Conservation (phyloP, 2,888 invertebrate genomes). For the Xestia ashworthii region DNA sequence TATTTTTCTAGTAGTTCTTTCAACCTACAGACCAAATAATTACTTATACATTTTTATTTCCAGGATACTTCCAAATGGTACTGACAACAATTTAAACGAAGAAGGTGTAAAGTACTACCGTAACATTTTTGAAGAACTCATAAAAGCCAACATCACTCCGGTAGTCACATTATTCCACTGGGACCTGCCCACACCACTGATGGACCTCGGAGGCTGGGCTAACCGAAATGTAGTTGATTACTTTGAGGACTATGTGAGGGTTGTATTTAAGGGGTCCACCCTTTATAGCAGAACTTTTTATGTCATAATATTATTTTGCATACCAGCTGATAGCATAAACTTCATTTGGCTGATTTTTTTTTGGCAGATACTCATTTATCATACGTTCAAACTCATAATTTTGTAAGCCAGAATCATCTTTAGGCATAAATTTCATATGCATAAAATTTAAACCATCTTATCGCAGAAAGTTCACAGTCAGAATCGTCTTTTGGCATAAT, state of each 20-base stretch:
- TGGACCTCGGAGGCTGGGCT: constrained; percentile 89
- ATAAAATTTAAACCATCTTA: no score
- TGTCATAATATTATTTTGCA: no score
- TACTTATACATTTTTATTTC: not conserved
- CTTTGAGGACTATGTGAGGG: constrained; percentile 89
- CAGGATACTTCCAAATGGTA: constrained; percentile 93
- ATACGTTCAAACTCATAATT: no score
- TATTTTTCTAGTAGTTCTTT: not conserved
- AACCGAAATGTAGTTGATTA: constrained; percentile 88
- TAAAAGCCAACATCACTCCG: constrained; percentile 92
- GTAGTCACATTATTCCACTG: constrained; percentile 93
- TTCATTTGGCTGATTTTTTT: no score
- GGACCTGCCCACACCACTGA: constrained; percentile 89
- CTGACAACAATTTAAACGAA: constrained; percentile 92
- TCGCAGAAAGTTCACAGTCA: no score
- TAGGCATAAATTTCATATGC: no score
- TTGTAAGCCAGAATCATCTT: no score
- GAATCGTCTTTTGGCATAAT: no score
- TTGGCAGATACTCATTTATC: no score
- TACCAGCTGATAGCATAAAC: no score
- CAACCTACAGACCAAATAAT: constrained; percentile 27
- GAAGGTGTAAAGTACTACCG: constrained; percentile 95
- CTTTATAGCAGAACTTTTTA: no score
- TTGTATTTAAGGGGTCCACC: no score
- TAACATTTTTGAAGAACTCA: constrained; percentile 92